These are phyloP conservation scores for Garrulus glandarius DNA, from an alignment of 2,797 vertebrate species.

Conservation along the genomic window DNA sequence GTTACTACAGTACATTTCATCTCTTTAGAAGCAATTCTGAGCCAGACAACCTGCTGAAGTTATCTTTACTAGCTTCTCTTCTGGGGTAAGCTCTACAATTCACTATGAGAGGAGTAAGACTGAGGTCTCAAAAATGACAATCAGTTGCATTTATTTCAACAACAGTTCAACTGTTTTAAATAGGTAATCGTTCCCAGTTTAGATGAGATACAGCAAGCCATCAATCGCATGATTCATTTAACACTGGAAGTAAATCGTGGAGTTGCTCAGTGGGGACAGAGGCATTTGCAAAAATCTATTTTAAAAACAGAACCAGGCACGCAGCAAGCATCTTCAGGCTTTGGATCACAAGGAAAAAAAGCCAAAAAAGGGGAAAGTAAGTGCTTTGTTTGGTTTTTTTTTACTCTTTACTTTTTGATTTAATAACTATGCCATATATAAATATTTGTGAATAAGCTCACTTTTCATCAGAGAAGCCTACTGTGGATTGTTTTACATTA, in stretches of 20 bases:
- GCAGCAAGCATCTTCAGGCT: neutral
- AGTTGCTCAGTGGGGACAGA: slow-evolving; percentile 78
- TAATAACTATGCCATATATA: neutral
- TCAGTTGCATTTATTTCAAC: neutral
- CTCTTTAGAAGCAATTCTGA: neutral
- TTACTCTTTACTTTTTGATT: neutral
- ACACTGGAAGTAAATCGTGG: slow-evolving; percentile 81
- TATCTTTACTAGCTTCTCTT: neutral
- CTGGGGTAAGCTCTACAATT: neutral
- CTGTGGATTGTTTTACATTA: neutral
- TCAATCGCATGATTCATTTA: slow-evolving; percentile 76
- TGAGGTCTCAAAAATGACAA: neutral
- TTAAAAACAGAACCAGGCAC: neutral
- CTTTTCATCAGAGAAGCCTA: neutral
- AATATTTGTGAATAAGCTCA: neutral
- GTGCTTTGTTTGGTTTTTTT: neutral
- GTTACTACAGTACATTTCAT: neutral
- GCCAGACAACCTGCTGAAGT: neutral
- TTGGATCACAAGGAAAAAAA: neutral
- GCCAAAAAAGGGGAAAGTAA: slow-evolving; percentile 61
- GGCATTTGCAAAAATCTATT: slow-evolving; percentile 36
- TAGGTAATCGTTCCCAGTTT: slow-evolving; percentile 82
- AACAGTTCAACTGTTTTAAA: neutral
- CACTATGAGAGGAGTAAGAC: neutral
- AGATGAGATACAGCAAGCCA: slow-evolving; percentile 79